Evolutionary conservation across 2,113 vertebrate genomes (phyloP), one percentile per base, ranked within the genome.

Genomic region (Campylomormyrus numenius): DNA sequence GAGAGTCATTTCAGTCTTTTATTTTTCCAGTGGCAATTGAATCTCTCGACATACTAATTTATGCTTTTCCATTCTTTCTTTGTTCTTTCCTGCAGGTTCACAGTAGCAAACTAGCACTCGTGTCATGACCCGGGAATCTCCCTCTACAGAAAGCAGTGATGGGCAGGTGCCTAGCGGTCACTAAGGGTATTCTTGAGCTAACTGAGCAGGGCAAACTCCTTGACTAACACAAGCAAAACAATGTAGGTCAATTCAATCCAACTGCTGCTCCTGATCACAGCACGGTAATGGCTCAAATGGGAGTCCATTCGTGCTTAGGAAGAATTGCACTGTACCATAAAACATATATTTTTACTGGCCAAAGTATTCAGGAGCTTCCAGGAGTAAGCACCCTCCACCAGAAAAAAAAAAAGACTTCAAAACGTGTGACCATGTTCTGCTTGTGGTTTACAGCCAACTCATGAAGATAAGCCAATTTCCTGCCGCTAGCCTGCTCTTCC

Each of bases 391-490:
- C 9, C 83, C 45, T 21, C 83, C 83, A 17, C 66, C 66, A 35
- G 9, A 15, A 70, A 70, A 31, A 39, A n/a, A 83, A 83, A 45
- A 83, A 21, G 56, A 62, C 77, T 85, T 87, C 21, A 87, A 52
- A 52, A 52, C 7, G 83, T 48, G 83, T 39, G 53, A 88, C 87
- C 24, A 19, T 58, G 87, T 85, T 49, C 52, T 74, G 48, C 89
- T 70, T 13, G 17, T 39, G 31, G 3, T 15, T 83, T 39, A 85
- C 53, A 70, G 88, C 87, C 70, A 52, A 21, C 90, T 88, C 84
- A 90, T 39, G 53, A 89, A 90, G 90, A 85, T 87, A 62, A 74
- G 17, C 74, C 90, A 80, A 91, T 91, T 92, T 91, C 90, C 90
- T 91, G 88, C 62, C 88, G 49, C 5, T 17, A 77, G 88, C 89